A percentile compares a stretch with the other conserved stretches of the same genome.
Conservation (phyloP, 1,140 invertebrate species). For the Cyclargus thomasi region DNA sequence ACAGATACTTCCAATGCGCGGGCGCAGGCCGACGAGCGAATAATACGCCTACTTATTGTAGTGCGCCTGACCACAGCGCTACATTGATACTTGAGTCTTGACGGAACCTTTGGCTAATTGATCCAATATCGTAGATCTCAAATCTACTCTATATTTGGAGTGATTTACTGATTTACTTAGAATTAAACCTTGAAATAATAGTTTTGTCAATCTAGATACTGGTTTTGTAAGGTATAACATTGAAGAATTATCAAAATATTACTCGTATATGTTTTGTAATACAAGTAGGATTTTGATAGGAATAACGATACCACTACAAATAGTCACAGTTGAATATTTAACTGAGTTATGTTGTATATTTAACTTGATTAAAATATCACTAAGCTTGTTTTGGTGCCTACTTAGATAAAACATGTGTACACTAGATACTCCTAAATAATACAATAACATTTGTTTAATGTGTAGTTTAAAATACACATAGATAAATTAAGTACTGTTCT, state of each 20-base stretch:
- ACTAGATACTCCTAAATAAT: background rate
- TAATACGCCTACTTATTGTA: constrained; percentile 70
- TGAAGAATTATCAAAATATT: no score
- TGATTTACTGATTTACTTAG: no score
- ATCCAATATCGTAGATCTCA: no score
- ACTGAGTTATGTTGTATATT: background rate
- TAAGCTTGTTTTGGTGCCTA: background rate
- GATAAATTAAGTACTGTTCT: background rate
- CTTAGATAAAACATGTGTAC: background rate
- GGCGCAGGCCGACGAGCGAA: constrained; percentile 43
- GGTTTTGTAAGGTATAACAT: no score
- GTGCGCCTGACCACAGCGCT: constrained; percentile 22
- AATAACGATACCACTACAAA: background rate
- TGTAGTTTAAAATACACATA: background rate
- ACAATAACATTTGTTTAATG: background rate
- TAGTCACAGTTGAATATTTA: background rate
- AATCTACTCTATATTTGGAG: no score
- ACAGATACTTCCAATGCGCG: constrained; percentile 61
- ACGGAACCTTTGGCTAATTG: background rate
- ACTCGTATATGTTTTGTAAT: no score
- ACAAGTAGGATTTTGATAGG: no score
- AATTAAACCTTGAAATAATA: no score
- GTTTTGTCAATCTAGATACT: no score
- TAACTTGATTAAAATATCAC: background rate
- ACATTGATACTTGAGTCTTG: constrained; percentile 45